These are phyloP conservation scores for rabbit (Oryctolagus cuniculus) DNA, from an alignment of 2,113 vertebrate species.

Conservation along the genomic window DNA sequence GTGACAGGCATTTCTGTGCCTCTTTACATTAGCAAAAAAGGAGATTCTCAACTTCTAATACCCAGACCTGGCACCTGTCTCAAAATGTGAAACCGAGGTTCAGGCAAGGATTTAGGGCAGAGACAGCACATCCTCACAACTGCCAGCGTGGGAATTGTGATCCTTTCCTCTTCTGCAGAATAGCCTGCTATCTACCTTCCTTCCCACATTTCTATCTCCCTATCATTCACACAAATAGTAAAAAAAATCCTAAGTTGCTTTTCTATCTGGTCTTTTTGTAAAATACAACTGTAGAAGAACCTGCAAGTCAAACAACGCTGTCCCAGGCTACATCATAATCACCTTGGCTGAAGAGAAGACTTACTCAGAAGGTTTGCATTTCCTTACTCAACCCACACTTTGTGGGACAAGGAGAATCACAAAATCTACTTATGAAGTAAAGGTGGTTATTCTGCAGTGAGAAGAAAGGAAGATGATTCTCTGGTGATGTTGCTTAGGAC, in stretches of 20 bases:
- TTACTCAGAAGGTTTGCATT: neutral
- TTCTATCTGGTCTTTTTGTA: neutral
- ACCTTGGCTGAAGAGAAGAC: neutral
- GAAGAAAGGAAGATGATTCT: neutral
- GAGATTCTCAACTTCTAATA: neutral
- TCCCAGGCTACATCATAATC: neutral
- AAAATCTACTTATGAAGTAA: neutral
- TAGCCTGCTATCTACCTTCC: neutral
- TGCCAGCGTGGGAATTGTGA: neutral
- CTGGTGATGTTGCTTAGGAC: neutral
- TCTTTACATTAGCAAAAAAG: neutral
- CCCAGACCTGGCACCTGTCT: neutral
- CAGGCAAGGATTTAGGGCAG: neutral
- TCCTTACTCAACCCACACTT: slow-evolving; percentile 62
- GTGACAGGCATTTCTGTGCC: neutral
- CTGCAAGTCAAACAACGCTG: neutral
- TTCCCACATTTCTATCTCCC: neutral
- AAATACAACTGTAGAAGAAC: neutral
- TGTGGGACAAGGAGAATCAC: neutral
- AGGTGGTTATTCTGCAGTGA: neutral
- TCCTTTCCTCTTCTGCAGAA: neutral
- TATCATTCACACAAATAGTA: neutral
- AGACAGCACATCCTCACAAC: neutral
- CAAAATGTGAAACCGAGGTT: neutral
- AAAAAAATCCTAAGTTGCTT: neutral